Percentiles rank a stretch among this genome's conserved stretches.
These are phyloP conservation scores for Epicampocera succincta DNA, from an alignment of 2,888 invertebrate genomes.

Conservation along the genomic window DNA sequence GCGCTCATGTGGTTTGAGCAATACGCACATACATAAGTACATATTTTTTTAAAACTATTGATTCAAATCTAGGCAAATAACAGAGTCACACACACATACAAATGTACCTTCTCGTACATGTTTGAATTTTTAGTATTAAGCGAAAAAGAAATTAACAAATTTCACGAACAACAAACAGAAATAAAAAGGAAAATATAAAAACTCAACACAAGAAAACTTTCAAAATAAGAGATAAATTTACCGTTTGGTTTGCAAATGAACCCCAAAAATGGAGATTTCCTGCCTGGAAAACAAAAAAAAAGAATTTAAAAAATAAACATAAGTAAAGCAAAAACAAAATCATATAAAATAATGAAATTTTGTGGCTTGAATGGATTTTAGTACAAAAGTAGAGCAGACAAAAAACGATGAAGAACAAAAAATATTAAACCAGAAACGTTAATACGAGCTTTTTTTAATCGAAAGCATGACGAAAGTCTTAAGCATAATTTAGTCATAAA, in stretches of 20 bases:
- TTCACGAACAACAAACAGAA: constrained; percentile 17
- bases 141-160: background rate
- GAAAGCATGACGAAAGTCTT: too few relatives aligned
- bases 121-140: background rate
- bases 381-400: constrained; percentile 19
- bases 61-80: constrained; percentile 15
- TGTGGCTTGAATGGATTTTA: constrained; percentile 19
- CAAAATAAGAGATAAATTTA: constrained; percentile 73
- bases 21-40: too few relatives aligned
- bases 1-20: too few relatives aligned
- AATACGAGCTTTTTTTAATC: too few relatives aligned
- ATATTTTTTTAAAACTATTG: background rate
- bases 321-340: constrained; percentile 47
- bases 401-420: background rate
- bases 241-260: constrained; percentile 81
- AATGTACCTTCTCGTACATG: too few relatives aligned
- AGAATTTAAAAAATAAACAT: constrained; percentile 71
- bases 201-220: constrained; percentile 64
- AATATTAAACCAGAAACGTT: too few relatives aligned
- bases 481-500: too few relatives aligned
- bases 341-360: constrained; percentile 63
- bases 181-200: constrained; percentile 54
- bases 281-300: constrained; percentile 79
- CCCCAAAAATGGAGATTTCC: constrained; percentile 81
- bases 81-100: too few relatives aligned